Conservation (phyloP, 1,140 invertebrate genomes). For the Drosophila virilis region DNA sequence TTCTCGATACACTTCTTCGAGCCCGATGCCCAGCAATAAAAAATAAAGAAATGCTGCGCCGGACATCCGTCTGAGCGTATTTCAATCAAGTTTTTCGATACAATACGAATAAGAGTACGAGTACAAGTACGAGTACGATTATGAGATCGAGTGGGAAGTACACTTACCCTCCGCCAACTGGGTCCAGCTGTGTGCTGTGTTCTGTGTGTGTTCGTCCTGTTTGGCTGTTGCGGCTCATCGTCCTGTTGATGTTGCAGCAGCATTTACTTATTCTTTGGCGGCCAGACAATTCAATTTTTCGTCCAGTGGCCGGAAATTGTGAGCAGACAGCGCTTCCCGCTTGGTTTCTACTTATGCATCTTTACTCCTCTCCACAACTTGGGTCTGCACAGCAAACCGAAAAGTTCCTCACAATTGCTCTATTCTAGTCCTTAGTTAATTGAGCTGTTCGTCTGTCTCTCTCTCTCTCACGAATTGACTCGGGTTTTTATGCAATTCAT, state of each 20-base stretch:
- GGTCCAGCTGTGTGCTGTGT: slow-evolving; percentile 22
- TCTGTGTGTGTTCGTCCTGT: slow-evolving; percentile 29
- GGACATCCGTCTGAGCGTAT: slow-evolving; percentile 40
- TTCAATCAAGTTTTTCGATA: slow-evolving; percentile 39
- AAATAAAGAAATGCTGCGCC: slow-evolving; percentile 1
- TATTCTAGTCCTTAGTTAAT: slow-evolving; percentile 55
- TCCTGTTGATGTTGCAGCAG: slow-evolving; percentile 13
- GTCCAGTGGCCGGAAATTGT: slow-evolving; percentile 59
- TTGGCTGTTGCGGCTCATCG: slow-evolving; percentile 2
- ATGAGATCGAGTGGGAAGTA: slow-evolving; percentile 25
- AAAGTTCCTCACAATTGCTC: background rate
- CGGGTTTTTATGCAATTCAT: slow-evolving; percentile 77
- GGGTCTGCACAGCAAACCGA: too few relatives aligned
- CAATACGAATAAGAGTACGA: background rate
- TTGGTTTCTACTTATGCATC: slow-evolving; percentile 5
- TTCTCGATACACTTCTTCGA: too few relatives aligned
- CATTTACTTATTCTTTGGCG: slow-evolving; percentile 13
- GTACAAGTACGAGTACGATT: background rate
- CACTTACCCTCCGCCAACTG: slow-evolving; percentile 23
- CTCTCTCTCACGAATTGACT: slow-evolving; percentile 13
- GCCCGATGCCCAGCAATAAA: too few relatives aligned
- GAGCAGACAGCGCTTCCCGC: slow-evolving; percentile 42
- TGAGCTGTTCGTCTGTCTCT: slow-evolving; percentile 51
- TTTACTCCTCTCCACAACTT: background rate
- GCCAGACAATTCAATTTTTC: slow-evolving; percentile 49